These are phyloP conservation scores for Barnardius zonarius DNA, from an alignment of 2,113 vertebrate species.

Conservation along the genomic window DNA sequence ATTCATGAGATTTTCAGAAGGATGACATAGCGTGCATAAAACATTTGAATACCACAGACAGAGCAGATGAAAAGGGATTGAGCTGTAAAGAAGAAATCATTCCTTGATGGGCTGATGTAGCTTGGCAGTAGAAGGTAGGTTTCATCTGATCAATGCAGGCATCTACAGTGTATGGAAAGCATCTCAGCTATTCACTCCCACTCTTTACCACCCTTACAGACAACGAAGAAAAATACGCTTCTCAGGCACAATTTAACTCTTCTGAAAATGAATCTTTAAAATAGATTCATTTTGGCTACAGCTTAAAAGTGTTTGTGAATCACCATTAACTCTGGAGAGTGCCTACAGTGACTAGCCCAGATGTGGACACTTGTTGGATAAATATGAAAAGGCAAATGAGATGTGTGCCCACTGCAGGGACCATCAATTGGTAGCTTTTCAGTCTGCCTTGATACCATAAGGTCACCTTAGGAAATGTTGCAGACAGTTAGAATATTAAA, in stretches of 20 bases:
- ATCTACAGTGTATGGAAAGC: background rate
- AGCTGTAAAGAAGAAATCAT: slow-evolving; percentile 52
- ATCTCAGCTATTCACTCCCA: background rate
- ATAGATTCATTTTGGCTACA: background rate
- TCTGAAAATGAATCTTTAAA: background rate
- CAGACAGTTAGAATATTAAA: background rate
- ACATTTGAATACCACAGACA: slow-evolving; percentile 50
- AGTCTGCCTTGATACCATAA: background rate
- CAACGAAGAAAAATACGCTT: background rate
- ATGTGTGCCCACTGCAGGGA: background rate
- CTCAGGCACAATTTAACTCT: background rate
- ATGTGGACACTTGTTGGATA: background rate
- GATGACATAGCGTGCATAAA: slow-evolving; percentile 45
- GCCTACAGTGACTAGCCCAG: background rate
- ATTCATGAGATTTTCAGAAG: slow-evolving; percentile 53
- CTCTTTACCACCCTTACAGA: background rate
- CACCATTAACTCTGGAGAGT: background rate
- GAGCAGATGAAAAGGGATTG: slow-evolving; percentile 45
- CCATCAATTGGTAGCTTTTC: background rate
- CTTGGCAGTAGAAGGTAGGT: slow-evolving; percentile 39
- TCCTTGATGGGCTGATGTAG: slow-evolving; percentile 37
- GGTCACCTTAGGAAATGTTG: background rate
- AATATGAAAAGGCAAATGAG: background rate
- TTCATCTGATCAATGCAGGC: slow-evolving; percentile 35
- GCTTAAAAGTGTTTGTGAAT: background rate